These are phyloP conservation scores for Scaptodrosophila latifasciaeformis DNA, from an alignment of 2,888 invertebrate genomes.

Conservation along the genomic window DNA sequence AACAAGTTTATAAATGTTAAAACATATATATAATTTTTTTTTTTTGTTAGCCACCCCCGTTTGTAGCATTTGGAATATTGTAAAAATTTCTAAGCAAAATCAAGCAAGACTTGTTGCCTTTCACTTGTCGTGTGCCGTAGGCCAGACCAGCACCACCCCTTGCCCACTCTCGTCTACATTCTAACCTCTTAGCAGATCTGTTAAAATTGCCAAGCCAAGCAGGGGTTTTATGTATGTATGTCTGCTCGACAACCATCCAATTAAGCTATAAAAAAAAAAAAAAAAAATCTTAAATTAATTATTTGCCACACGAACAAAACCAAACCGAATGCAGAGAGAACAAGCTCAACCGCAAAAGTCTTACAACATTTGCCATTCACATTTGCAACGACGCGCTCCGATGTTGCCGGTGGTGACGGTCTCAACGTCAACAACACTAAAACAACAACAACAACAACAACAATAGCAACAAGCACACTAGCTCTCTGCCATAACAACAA, in stretches of 20 bases:
- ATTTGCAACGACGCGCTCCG: conserved; percentile 29
- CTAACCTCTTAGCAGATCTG: too few relatives aligned
- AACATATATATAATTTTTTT: too few relatives aligned
- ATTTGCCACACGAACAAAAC: conserved; percentile 58
- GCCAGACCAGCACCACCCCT: too few relatives aligned
- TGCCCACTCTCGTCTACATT: neutral
- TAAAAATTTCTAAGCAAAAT: too few relatives aligned
- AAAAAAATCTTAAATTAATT: conserved; percentile 63
- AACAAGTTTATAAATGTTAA: too few relatives aligned
- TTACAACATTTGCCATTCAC: conserved; percentile 44
- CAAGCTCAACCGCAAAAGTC: neutral
- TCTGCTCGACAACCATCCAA: conserved; percentile 53
- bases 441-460: conserved; percentile 27
- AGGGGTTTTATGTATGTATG: neutral
- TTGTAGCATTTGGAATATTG: too few relatives aligned
- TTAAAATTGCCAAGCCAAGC: too few relatives aligned
- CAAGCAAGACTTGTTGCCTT: conserved; percentile 1
- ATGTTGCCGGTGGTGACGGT: conserved; percentile 28
- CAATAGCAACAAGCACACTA: conserved; percentile 37
- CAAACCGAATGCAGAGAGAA: conserved; percentile 10
- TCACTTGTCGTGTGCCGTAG: conserved; percentile 3
- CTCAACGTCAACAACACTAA: conserved; percentile 4
- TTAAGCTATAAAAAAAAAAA: conserved; percentile 58
- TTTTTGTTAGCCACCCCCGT: too few relatives aligned
- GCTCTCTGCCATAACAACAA: conserved; percentile 9